Conservation (phyloP, 2,888 invertebrate species). For the Steinernema hermaphroditum region DNA sequence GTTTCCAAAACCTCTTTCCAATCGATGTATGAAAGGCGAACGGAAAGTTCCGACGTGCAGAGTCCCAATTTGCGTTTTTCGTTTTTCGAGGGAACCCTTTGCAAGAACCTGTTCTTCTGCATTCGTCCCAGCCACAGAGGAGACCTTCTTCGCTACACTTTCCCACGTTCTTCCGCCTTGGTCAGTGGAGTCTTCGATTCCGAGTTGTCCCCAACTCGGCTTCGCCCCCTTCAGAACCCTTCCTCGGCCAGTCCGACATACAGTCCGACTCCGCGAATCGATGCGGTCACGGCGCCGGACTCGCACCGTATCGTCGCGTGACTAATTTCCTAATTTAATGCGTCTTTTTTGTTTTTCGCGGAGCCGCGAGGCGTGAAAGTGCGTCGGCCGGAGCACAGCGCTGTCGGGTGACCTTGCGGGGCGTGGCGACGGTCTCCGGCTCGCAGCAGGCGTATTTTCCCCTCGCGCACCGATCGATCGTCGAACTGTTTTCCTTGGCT, state of each 20-base stretch:
- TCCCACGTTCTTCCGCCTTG: too few species aligned
- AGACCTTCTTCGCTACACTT: too few species aligned
- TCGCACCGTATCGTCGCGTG: constrained; percentile 22
- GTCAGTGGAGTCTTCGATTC: too few species aligned
- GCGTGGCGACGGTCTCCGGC: constrained; percentile 1
- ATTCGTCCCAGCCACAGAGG: too few species aligned
- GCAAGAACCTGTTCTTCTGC: too few species aligned
- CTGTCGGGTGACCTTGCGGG: constrained; percentile 10
- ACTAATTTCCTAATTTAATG: constrained; percentile 25
- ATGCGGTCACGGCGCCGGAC: constrained; percentile 19
- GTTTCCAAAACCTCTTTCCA: too few species aligned
- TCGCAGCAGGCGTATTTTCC: constrained; percentile 1
- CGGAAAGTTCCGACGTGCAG: too few species aligned
- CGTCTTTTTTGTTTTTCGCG: constrained; percentile 29
- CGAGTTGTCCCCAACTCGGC: too few species aligned
- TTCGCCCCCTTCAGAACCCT: neutral
- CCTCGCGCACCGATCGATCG: constrained; percentile 29
- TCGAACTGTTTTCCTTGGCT: too few species aligned
- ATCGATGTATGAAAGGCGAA: too few species aligned
- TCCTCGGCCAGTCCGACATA: neutral
- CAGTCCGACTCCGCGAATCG: neutral
- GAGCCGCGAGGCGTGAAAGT: constrained; percentile 28
- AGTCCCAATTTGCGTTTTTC: too few species aligned
- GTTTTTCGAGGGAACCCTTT: too few species aligned
- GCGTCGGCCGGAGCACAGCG: constrained; percentile 15